Conservation (phyloP, 1,140 invertebrate species). For the Megathymus violae region DNA sequence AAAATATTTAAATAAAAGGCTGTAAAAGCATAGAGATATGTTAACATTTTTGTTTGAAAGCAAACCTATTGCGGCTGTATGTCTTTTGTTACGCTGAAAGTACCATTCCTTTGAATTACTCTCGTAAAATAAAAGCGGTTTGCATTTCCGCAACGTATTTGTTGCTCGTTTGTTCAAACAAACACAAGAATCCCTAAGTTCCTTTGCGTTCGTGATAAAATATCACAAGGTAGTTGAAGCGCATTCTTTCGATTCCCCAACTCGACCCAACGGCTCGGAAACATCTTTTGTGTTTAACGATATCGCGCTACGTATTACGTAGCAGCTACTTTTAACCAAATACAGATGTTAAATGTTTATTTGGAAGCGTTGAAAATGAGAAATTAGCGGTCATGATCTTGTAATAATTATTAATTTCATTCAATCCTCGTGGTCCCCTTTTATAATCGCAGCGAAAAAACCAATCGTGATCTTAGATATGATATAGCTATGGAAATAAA, state of each 20-base stretch:
- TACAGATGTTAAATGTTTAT: slow-evolving; percentile 1
- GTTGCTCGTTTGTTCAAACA: slow-evolving; percentile 74
- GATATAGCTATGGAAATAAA: too few relatives aligned
- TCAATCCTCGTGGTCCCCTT: too few relatives aligned
- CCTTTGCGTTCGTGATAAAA: slow-evolving; percentile 74
- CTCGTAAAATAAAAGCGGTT: slow-evolving; percentile 69
- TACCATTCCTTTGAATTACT: slow-evolving; percentile 72
- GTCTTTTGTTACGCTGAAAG: slow-evolving; percentile 60
- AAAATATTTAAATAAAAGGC: too few relatives aligned
- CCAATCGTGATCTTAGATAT: too few relatives aligned
- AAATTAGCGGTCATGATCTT: too few relatives aligned
- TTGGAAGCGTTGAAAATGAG: background rate
- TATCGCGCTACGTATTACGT: slow-evolving; percentile 42
- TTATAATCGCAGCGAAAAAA: too few relatives aligned
- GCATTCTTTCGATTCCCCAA: slow-evolving; percentile 69
- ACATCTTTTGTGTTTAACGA: slow-evolving; percentile 61
- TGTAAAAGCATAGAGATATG: too few relatives aligned
- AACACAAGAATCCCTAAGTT: slow-evolving; percentile 72
- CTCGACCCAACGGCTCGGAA: slow-evolving; percentile 64
- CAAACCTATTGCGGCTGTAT: slow-evolving; percentile 50
- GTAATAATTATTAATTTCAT: too few relatives aligned
- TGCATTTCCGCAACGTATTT: slow-evolving; percentile 76
- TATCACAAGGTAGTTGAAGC: slow-evolving; percentile 69
- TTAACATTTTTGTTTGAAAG: slow-evolving; percentile 33
- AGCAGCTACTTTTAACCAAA: slow-evolving; percentile 6